Conservation (phyloP, 2,113 vertebrate species). For the Anthoscopus minutus region DNA sequence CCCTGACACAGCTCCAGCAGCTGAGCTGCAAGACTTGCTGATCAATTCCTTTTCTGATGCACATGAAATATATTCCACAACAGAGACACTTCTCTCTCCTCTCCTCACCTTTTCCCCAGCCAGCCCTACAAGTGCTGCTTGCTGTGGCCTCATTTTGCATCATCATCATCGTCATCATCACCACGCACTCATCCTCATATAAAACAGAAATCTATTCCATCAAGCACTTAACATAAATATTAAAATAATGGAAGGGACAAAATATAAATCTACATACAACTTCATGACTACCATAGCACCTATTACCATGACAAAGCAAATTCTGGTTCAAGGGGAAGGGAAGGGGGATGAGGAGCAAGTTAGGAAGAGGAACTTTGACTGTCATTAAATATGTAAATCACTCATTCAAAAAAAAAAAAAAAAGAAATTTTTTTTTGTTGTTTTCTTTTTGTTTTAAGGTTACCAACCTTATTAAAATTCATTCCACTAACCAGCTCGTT, state of each 20-base stretch:
- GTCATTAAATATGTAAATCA: slow-evolving; percentile 79
- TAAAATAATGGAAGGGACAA: slow-evolving; percentile 74
- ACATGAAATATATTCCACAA: slow-evolving; percentile 61
- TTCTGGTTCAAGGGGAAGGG: slow-evolving; percentile 75
- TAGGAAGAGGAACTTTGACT: slow-evolving; percentile 59
- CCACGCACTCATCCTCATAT: slow-evolving; percentile 60
- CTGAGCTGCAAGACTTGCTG: slow-evolving; percentile 2
- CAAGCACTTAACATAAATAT: slow-evolving; percentile 78
- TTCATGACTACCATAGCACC: slow-evolving; percentile 77
- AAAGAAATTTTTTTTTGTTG: not conserved
- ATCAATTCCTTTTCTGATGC: slow-evolving; percentile 33
- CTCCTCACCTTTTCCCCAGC: slow-evolving; percentile 20
- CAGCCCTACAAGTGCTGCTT: slow-evolving; percentile 57
- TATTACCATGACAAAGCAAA: slow-evolving; percentile 73
- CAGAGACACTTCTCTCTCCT: slow-evolving; percentile 16
- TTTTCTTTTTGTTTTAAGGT: slow-evolving; percentile 54
- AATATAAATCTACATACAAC: slow-evolving; percentile 74
- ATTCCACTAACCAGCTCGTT: slow-evolving; percentile 73
- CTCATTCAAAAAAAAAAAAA: not conserved
- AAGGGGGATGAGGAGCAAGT: slow-evolving; percentile 70
- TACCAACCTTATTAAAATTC: slow-evolving; percentile 73
- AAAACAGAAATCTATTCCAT: slow-evolving; percentile 72
- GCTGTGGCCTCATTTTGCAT: slow-evolving; percentile 45
- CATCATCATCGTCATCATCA: slow-evolving; percentile 9
- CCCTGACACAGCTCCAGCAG: not conserved